Percentiles rank a stretch among this genome's conserved stretches.
Evolutionary conservation across 2,113 vertebrate species (phyloP).

Genomic region (Talpa occidentalis): DNA sequence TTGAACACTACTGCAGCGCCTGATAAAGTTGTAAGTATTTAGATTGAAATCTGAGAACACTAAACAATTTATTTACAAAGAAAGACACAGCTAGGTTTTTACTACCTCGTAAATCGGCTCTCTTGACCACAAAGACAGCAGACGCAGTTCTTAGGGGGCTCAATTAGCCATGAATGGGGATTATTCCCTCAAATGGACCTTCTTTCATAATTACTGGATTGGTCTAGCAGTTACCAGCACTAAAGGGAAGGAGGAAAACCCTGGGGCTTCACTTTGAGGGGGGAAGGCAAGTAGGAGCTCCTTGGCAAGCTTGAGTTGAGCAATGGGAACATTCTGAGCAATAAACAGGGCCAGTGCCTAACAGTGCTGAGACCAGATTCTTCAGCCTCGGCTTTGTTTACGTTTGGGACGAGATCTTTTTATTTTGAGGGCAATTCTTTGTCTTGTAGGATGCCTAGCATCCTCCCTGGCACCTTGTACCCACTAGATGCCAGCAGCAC

Average conservation of each 20-base stretch:
- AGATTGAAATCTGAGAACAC: slow-evolving; percentile 85
- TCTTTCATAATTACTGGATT: neutral
- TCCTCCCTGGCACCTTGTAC: neutral
- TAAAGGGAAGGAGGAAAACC: neutral
- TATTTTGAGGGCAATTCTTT: neutral
- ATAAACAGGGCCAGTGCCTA: neutral
- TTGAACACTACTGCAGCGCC: slow-evolving; percentile 69
- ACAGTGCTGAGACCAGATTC: accelerated
- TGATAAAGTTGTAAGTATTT: slow-evolving; percentile 82
- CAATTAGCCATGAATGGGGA: slow-evolving; percentile 60
- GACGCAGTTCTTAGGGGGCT: slow-evolving; percentile 63
- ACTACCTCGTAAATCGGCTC: slow-evolving; percentile 67
- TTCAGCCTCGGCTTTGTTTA: accelerated
- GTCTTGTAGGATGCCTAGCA: accelerated
- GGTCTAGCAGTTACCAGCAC: neutral
- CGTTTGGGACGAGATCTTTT: accelerated
- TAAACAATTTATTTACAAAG: slow-evolving; percentile 86
- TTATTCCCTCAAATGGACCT: neutral
- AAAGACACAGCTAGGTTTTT: slow-evolving; percentile 76
- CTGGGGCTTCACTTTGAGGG: neutral
- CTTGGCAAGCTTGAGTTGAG: neutral
- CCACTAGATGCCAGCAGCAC: neutral
- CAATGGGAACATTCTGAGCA: accelerated
- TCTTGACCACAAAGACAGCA: slow-evolving; percentile 60
- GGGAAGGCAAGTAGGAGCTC: neutral